Conservation (phyloP, 1,140 invertebrate species). For the Pararge aegeria region DNA sequence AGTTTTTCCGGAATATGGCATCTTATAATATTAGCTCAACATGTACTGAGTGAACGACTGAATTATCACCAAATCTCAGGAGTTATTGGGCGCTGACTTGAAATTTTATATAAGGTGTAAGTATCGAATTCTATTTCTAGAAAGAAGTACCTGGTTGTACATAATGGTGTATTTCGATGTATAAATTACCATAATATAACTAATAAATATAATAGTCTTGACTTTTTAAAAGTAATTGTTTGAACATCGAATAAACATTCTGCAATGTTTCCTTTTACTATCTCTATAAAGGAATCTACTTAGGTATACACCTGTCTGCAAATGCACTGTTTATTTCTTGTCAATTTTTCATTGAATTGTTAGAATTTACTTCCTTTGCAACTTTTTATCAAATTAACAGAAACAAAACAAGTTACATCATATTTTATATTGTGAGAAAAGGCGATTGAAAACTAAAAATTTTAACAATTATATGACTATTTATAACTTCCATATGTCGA, state of each 20-base stretch:
- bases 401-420: slow-evolving; percentile 4
- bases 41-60: too few species aligned
- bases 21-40: too few species aligned
- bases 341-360: slow-evolving; percentile 31
- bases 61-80: too few species aligned
- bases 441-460: background rate
- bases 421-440: slow-evolving; percentile 1
- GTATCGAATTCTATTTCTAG: too few species aligned
- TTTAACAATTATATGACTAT: too few species aligned
- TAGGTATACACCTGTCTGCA: slow-evolving; percentile 24
- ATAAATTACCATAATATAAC: background rate
- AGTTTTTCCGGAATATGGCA: too few species aligned
- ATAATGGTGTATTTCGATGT: background rate
- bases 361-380: slow-evolving; percentile 21
- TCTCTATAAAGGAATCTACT: slow-evolving; percentile 22
- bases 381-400: slow-evolving; percentile 23
- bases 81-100: too few species aligned
- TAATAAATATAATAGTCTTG: background rate
- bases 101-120: too few species aligned
- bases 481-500: too few species aligned
- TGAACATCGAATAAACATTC: slow-evolving; percentile 16
- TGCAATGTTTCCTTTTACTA: slow-evolving; percentile 20
- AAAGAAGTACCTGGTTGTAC: too few species aligned
- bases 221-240: slow-evolving; percentile 4
- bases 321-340: slow-evolving; percentile 24